Evolutionary conservation across 2,797 vertebrate species (phyloP).

Genomic region (Amazona finschi): DNA sequence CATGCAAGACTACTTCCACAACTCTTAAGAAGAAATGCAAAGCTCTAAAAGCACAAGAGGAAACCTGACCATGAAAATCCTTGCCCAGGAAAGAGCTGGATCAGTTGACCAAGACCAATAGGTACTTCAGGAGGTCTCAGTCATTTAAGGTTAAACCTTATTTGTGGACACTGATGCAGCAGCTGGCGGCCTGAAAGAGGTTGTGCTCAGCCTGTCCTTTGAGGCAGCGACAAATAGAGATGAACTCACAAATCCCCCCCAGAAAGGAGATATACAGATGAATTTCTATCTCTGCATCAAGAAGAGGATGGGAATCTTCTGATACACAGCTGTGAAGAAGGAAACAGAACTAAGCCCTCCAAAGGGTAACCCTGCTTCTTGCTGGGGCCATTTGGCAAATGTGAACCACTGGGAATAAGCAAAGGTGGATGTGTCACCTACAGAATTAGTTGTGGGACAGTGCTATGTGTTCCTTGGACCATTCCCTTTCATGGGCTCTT

Average conservation of each 20-base stretch:
- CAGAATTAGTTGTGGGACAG: rapidly evolving
- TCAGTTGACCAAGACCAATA: not conserved
- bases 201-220: not conserved
- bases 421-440: not conserved
- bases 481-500: not conserved
- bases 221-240: not conserved
- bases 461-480: rapidly evolving
- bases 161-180: not conserved
- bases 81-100: not conserved
- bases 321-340: not conserved
- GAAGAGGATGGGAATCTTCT: not conserved
- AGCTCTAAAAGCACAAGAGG: not conserved
- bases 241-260: not conserved
- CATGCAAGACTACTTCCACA: not conserved
- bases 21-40: not conserved
- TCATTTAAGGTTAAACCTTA: not conserved
- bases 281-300: not conserved
- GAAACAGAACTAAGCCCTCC: not conserved
- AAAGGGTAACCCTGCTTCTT: not conserved
- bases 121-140: not conserved
- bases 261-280: not conserved
- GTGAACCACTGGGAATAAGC: not conserved
- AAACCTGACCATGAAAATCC: not conserved
- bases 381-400: not conserved
- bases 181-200: not conserved